Percentiles rank a stretch among this genome's conserved stretches.
phyloP scores from a whole-genome alignment of 2,113 vertebrate genomes.

The Neolamprologus cancellatus region DNA sequence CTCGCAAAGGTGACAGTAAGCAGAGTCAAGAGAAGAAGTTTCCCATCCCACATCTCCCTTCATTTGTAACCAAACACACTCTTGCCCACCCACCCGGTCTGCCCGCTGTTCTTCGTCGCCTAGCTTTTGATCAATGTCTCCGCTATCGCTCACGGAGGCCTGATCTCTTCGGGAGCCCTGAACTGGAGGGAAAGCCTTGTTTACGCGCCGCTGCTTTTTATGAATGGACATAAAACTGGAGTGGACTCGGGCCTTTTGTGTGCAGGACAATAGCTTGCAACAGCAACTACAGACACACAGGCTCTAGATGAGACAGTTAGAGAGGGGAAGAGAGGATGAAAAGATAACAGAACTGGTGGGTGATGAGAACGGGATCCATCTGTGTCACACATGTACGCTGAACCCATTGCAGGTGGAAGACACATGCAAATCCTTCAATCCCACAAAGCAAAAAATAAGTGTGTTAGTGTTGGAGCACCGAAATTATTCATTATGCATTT shows the following conservation, averaged over 20 bases:
- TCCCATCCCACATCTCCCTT: neutral
- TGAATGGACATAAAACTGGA: constrained; percentile 57
- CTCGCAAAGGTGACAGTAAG: neutral
- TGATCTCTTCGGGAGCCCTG: constrained; percentile 17
- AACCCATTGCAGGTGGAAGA: neutral
- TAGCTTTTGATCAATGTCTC: constrained; percentile 48
- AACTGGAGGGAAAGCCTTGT: constrained; percentile 40
- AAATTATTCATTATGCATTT: neutral
- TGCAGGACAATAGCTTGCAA: constrained; percentile 58
- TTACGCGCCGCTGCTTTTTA: constrained; percentile 40
- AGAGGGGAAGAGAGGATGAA: neutral
- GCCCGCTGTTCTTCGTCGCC: neutral
- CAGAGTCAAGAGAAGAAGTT: neutral
- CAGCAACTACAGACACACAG: constrained; percentile 45
- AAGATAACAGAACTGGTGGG: neutral
- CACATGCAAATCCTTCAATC: neutral
- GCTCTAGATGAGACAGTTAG: constrained; percentile 16
- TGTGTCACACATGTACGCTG: neutral
- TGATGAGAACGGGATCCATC: neutral
- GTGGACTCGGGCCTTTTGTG: constrained; percentile 59
- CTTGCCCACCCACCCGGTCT: neutral
- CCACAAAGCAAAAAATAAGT: neutral
- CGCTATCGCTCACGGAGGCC: constrained; percentile 23
- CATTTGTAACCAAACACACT: neutral
- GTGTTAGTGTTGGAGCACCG: accelerated